These are phyloP conservation scores for Piscicola geometra DNA, from an alignment of 2,888 invertebrate genomes.

Conservation along the genomic window DNA sequence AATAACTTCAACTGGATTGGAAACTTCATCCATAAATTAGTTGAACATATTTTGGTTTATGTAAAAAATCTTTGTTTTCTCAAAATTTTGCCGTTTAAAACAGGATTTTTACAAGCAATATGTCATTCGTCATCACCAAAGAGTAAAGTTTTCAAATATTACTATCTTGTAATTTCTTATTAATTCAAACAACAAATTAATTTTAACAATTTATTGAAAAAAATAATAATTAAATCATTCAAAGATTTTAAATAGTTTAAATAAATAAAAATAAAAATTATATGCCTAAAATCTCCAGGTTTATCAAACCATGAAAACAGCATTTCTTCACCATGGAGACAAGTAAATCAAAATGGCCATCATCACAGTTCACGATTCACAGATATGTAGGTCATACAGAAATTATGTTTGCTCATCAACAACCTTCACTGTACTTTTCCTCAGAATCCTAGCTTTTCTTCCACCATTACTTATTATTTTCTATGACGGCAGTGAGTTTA, in stretches of 20 bases:
- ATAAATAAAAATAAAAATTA: background rate
- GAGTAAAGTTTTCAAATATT: background rate
- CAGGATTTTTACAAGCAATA: constrained; percentile 9
- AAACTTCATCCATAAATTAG: constrained; percentile 11
- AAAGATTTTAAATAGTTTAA: background rate
- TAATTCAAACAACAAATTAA: background rate
- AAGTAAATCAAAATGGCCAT: constrained; percentile 8
- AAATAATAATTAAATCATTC: background rate
- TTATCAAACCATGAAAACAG: background rate
- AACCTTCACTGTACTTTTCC: background rate
- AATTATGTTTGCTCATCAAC: background rate
- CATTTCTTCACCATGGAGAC: background rate
- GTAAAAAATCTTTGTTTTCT: background rate
- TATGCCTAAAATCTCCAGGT: background rate
- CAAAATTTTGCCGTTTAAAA: background rate
- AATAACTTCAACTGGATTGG: constrained; percentile 23
- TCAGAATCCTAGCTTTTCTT: constrained; percentile 1
- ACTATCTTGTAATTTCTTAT: background rate
- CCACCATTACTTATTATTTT: background rate
- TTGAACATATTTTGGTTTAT: background rate
- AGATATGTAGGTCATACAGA: background rate
- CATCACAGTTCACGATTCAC: background rate
- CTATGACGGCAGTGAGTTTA: constrained; percentile 3
- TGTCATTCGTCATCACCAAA: constrained; percentile 18
- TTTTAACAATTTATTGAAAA: background rate